Percentiles rank a stretch among this genome's conserved stretches.
phyloP scores from a whole-genome alignment of 1,140 invertebrate genomes.

The Carcinoscorpius rotundicauda region DNA sequence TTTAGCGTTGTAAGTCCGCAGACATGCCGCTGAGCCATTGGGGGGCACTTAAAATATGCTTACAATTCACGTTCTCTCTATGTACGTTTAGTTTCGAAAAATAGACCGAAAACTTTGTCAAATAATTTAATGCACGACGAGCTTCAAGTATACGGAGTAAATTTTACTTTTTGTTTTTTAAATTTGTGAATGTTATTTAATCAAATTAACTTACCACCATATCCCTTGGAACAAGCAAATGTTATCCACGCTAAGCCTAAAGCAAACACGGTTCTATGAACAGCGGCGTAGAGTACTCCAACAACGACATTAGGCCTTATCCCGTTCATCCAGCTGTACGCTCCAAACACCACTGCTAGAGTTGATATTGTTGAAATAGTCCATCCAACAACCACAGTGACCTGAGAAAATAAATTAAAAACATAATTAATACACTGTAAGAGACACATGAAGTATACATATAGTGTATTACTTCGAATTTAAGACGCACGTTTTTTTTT shows the following conservation, averaged over 20 bases:
- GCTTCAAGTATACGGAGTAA: no score
- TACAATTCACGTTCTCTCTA: no score
- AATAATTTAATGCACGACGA: constrained; percentile 3
- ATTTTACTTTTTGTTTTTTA: no score
- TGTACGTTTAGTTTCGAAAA: no score
- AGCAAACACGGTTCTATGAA: constrained; percentile 14
- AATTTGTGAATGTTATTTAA: no score
- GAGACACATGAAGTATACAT: no score
- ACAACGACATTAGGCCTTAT: constrained; percentile 4
- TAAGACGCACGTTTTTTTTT: no score
- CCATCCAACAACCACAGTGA: constrained; percentile 12
- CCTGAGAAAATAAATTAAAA: not conserved
- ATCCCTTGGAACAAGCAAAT: constrained; percentile 17
- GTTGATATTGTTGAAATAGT: constrained; percentile 6
- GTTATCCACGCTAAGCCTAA: constrained; percentile 19
- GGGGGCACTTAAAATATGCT: no score
- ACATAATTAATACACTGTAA: no score
- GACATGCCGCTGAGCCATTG: no score
- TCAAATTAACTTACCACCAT: constrained; percentile 12
- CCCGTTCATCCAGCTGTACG: constrained; percentile 9
- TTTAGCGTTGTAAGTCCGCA: no score
- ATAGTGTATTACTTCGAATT: no score
- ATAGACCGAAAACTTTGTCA: not conserved
- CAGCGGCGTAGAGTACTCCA: constrained; percentile 16
- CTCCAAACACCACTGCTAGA: constrained; percentile 8